Evolutionary conservation across 2,797 vertebrate species (phyloP).

Genomic region (Phoxinus dragarum): DNA sequence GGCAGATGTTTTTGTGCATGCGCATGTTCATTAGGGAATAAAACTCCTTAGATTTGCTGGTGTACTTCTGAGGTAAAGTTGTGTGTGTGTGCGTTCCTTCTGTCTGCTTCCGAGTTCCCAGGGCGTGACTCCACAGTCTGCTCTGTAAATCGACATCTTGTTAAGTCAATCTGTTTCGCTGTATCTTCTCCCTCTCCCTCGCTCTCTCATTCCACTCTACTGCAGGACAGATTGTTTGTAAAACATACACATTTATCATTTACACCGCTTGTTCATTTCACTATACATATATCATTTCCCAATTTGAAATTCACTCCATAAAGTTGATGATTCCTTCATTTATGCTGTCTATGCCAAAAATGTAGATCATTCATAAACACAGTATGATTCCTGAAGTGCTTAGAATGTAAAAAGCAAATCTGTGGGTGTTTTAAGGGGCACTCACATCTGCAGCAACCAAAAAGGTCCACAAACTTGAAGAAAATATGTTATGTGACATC

Average conservation of each 20-base stretch:
- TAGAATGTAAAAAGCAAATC: neutral
- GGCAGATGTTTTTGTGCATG: constrained; percentile 26
- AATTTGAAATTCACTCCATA: constrained; percentile 1
- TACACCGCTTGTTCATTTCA: constrained; percentile 6
- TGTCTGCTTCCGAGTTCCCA: constrained; percentile 53
- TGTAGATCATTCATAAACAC: neutral
- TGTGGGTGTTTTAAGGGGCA: neutral
- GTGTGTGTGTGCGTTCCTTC: constrained; percentile 19
- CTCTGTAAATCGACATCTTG: constrained; percentile 63
- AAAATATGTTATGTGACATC: neutral
- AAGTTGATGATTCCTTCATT: neutral
- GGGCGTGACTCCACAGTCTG: constrained; percentile 65
- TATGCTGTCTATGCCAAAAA: neutral
- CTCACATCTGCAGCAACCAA: neutral
- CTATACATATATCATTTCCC: neutral
- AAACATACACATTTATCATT: constrained; percentile 26
- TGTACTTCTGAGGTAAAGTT: constrained; percentile 36
- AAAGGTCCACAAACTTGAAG: neutral
- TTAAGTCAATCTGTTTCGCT: constrained; percentile 66
- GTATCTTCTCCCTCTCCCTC: neutral
- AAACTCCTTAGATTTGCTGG: constrained; percentile 19
- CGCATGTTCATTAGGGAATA: constrained; percentile 20
- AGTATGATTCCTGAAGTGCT: neutral
- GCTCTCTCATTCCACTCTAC: constrained; percentile 5
- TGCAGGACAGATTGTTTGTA: constrained; percentile 21